phyloP scores from a whole-genome alignment of 2,888 invertebrate genomes.

The Cacoxenus indagator region DNA sequence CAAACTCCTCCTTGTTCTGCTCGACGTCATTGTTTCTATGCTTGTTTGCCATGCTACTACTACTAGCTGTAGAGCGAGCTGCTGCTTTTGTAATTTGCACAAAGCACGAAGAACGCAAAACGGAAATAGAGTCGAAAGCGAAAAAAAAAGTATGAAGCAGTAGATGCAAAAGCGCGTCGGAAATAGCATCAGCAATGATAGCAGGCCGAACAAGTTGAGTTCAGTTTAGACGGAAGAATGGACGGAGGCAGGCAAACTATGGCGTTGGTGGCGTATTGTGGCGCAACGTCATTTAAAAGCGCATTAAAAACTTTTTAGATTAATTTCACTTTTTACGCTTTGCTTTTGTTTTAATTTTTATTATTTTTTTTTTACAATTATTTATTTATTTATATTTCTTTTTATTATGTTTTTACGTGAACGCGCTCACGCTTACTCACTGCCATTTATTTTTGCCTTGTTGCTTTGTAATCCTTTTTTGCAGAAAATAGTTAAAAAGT shows the following conservation, averaged over 20 bases:
- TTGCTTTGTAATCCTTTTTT: not conserved
- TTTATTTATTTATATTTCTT: constrained; percentile 43
- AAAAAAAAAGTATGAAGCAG: constrained; percentile 5
- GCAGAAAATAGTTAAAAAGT: not conserved
- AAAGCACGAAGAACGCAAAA: constrained; percentile 11
- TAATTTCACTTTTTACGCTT: constrained; percentile 57
- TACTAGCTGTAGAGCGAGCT: constrained; percentile 42
- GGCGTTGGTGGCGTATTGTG: not conserved
- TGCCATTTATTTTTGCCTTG: constrained; percentile 29
- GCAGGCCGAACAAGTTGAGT: constrained; percentile 29
- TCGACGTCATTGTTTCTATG: not conserved
- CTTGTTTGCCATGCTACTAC: constrained; percentile 16
- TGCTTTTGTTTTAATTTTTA: constrained; percentile 30
- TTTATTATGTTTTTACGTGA: not conserved
- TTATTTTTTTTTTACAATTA: constrained; percentile 21
- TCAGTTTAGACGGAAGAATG: constrained; percentile 25
- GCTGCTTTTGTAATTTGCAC: constrained; percentile 55
- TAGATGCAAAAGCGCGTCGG: constrained; percentile 17
- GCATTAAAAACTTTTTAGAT: constrained; percentile 69
- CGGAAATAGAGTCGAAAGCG: not conserved
- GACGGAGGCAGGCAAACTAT: not conserved
- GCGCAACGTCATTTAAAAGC: constrained; percentile 67
- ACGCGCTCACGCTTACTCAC: constrained; percentile 23
- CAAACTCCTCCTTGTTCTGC: not conserved
- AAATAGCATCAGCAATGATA: constrained; percentile 52